A percentile compares a stretch with the other conserved stretches of the same genome.
phyloP scores from a whole-genome alignment of 2,888 invertebrate genomes.

The Ypsolopha scabrella region DNA sequence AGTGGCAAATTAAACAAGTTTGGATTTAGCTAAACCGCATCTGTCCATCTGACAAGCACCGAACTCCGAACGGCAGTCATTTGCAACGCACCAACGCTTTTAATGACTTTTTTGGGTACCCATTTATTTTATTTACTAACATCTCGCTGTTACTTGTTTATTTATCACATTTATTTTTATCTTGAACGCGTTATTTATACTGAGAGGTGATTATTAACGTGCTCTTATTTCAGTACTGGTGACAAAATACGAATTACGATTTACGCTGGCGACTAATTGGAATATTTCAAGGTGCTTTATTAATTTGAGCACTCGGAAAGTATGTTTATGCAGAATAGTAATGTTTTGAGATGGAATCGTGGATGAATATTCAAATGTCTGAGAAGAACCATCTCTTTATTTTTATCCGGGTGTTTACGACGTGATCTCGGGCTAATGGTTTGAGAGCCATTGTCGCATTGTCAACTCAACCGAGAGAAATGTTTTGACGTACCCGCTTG shows the following conservation, averaged over 20 bases:
- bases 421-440: conserved; percentile 42
- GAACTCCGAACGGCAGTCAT: conserved; percentile 23
- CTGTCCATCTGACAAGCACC: conserved; percentile 11
- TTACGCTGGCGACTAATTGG: no score
- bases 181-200: conserved; percentile 11
- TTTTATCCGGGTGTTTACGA: conserved; percentile 36
- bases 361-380: conserved; percentile 36
- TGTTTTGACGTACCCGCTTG: conserved; percentile 39
- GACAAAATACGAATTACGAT: background rate
- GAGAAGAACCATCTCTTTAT: conserved; percentile 25
- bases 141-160: conserved; percentile 17
- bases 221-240: background rate
- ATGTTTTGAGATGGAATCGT: background rate
- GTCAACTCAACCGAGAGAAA: conserved; percentile 46
- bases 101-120: conserved; percentile 31
- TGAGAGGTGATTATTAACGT: no score
- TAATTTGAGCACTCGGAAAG: no score
- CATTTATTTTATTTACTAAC: conserved; percentile 24
- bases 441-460: conserved; percentile 32
- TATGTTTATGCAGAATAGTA: no score
- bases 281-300: no score
- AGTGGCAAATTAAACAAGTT: conserved; percentile 1
- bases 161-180: conserved; percentile 19
- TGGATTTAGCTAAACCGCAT: conserved; percentile 1
- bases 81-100: conserved; percentile 28